Evolutionary conservation across 2,797 vertebrate species (phyloP), one percentile per base, ranked within the genome.

Genomic region (Melanotaenia parkinsoni): DNA sequence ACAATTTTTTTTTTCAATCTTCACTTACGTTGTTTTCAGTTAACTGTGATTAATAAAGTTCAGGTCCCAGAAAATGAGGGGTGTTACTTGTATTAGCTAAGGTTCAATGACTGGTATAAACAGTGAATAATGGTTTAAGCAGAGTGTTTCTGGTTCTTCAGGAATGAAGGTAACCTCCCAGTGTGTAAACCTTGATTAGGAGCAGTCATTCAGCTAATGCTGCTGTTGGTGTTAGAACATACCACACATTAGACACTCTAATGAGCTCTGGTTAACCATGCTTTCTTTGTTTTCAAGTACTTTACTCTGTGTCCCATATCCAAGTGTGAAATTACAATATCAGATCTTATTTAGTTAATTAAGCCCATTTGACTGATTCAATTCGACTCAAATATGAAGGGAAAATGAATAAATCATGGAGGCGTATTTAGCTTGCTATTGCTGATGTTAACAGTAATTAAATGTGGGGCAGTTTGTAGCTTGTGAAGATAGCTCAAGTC

Each of bases 361-460:
- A 93, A 92, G 91, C 85, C 80, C 88, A 91, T 90, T 82, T 85
- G 89, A 90, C 89, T 91, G 92, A 91, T 93, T 92, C 88, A 88
- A 93, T 93, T 93, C 80, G 86, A 86, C 77, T 90, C 82, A 88
- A 86, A 91, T 88, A 80, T 82, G 75, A 72, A 57, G 67, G 77
- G 76, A 61, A 80, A 82, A 80, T 87, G 81, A 90, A 87, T 89
- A 90, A 87, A 87, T 88, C 75, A 81, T 82, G 64, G 79, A 85
- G 84, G 83, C 77, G 78, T 86, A 82, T 88, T 92, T 91, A 88
- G 87, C 76, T 84, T 82, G 81, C 81, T 82, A 74, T 79, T 16
- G 59, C 81, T 78, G 84, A 82, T 80, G 83, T 91, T 90, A 86
- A 89, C 79, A 76, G 82, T 92, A 90, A 92, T 94, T 93, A 90